phyloP scores from a whole-genome alignment of 2,888 invertebrate species.

The Malachius bipustulatus region DNA sequence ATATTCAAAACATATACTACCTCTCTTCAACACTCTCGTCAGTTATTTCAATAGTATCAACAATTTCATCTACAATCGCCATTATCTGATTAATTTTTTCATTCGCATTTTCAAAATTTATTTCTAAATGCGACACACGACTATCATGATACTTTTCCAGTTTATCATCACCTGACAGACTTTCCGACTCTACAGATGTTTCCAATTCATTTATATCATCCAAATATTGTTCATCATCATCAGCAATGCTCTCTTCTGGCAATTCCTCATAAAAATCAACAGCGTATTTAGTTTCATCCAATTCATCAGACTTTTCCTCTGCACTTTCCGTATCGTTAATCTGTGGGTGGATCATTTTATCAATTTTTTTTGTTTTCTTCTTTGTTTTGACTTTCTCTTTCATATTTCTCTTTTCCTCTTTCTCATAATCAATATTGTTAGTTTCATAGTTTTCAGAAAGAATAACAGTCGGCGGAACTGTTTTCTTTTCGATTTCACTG shows the following conservation, averaged over 20 bases:
- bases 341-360: neutral
- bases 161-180: too few relatives aligned
- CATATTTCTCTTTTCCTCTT: constrained; percentile 8
- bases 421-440: neutral
- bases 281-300: constrained; percentile 3
- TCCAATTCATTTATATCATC: constrained; percentile 8
- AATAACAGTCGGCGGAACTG: too few relatives aligned
- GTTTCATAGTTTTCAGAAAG: too few relatives aligned
- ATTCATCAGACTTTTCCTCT: constrained; percentile 1
- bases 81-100: constrained; percentile 33
- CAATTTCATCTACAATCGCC: constrained; percentile 34
- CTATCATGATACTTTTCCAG: too few relatives aligned
- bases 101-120: constrained; percentile 30
- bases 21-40: constrained; percentile 23
- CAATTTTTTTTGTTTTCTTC: too few relatives aligned
- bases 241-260: constrained; percentile 16
- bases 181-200: constrained; percentile 8
- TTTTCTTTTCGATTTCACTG: too few relatives aligned
- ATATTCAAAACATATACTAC: too few relatives aligned
- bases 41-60: constrained; percentile 32
- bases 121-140: too few relatives aligned
- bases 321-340: too few relatives aligned
- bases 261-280: constrained; percentile 14
- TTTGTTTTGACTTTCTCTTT: constrained; percentile 10
- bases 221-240: constrained; percentile 18